A percentile compares a stretch with the other conserved stretches of the same genome.
These are phyloP conservation scores for Melipona beecheii DNA, from an alignment of 2,888 invertebrate species.

Conservation along the genomic window DNA sequence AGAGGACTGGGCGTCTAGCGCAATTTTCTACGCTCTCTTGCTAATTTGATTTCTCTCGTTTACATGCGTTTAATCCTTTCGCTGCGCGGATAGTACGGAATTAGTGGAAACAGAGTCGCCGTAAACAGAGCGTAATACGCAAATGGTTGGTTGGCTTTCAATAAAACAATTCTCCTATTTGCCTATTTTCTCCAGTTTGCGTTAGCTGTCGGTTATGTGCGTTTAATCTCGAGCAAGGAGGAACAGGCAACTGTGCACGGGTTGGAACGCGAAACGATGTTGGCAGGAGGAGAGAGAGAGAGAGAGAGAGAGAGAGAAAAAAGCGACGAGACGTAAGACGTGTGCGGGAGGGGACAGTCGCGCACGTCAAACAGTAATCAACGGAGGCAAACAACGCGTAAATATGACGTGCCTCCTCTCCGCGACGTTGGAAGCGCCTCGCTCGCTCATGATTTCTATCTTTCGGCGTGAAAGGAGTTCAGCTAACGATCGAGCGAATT, in stretches of 20 bases:
- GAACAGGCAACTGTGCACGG: neutral
- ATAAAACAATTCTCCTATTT: neutral
- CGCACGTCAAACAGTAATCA: conserved; percentile 79
- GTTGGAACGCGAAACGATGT: neutral
- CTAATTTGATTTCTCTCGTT: no score
- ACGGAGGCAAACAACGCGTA: conserved; percentile 75
- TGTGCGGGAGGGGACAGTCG: conserved; percentile 58
- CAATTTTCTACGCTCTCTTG: no score
- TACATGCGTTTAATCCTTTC: no score
- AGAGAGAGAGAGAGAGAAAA: conserved; percentile 42
- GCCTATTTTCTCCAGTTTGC: no score
- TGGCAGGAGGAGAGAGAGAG: conserved; percentile 3
- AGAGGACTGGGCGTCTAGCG: no score
- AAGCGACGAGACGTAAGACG: conserved; percentile 50
- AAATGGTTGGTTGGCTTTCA: neutral
- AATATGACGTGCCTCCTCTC: conserved; percentile 73
- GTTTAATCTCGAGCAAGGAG: conserved; percentile 5
- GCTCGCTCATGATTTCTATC: conserved; percentile 26
- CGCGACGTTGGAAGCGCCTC: conserved; percentile 15
- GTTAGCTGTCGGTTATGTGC: neutral
- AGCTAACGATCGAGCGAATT: conserved; percentile 32
- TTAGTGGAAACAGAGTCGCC: no score
- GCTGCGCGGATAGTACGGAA: neutral
- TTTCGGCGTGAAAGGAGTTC: conserved; percentile 32
- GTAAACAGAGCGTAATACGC: neutral